phyloP scores from a whole-genome alignment of 1,140 invertebrate species.

The Colletes latitarsis region DNA sequence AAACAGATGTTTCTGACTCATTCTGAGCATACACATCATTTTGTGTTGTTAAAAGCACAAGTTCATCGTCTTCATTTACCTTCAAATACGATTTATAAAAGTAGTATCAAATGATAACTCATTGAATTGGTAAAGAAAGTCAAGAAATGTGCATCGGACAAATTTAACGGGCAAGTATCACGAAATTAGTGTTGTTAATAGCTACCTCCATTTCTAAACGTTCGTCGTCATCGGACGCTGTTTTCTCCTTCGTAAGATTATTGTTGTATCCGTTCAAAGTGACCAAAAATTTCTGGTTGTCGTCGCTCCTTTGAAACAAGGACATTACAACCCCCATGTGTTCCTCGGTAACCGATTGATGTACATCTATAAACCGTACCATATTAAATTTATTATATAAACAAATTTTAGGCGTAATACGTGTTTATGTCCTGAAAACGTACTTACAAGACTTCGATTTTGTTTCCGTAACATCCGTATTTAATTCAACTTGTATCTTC shows the following conservation, averaged over 20 bases:
- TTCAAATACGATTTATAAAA: slow-evolving; percentile 51
- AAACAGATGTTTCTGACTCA: slow-evolving; percentile 64
- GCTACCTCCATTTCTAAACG: slow-evolving; percentile 76
- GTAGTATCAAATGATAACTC: neutral
- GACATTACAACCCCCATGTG: slow-evolving; percentile 78
- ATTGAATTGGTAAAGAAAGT: neutral
- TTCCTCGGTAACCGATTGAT: slow-evolving; percentile 72
- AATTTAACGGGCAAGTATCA: neutral
- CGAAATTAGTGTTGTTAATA: neutral
- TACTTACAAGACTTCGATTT: slow-evolving; percentile 74
- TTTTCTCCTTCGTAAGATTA: slow-evolving; percentile 70
- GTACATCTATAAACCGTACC: slow-evolving; percentile 64
- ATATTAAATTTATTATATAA: slow-evolving; percentile 47
- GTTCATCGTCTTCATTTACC: slow-evolving; percentile 77
- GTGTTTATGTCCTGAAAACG: neutral
- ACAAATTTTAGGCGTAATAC: slow-evolving; percentile 19
- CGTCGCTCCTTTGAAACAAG: slow-evolving; percentile 77
- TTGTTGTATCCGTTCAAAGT: slow-evolving; percentile 79
- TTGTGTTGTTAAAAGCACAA: slow-evolving; percentile 65
- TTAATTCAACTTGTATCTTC: slow-evolving; percentile 78
- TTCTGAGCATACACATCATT: slow-evolving; percentile 64
- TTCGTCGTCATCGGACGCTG: slow-evolving; percentile 73
- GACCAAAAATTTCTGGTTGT: slow-evolving; percentile 79
- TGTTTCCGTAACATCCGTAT: slow-evolving; percentile 64
- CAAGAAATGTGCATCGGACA: neutral